Conservation (phyloP, 1,140 invertebrate species). For the Frieseomelitta varia region DNA sequence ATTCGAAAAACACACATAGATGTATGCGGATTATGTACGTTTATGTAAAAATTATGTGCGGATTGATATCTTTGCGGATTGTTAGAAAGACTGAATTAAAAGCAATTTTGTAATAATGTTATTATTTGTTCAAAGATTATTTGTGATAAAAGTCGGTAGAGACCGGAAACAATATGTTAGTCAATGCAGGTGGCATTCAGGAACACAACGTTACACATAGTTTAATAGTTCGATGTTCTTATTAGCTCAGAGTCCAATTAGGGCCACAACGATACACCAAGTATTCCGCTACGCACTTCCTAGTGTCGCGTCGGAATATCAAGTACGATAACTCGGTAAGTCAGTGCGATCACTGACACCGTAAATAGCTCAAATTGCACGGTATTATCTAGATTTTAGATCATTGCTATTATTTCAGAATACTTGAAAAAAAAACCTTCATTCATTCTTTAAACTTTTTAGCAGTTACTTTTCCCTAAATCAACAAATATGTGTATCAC, state of each 20-base stretch:
- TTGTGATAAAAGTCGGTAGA: background rate
- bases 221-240: slow-evolving; percentile 43
- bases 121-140: background rate
- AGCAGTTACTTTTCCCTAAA: no score
- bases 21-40: no score
- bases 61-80: no score
- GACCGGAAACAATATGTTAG: background rate
- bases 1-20: background rate
- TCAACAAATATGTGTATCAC: background rate
- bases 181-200: slow-evolving; percentile 36
- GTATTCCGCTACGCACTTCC: slow-evolving; percentile 60
- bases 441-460: no score
- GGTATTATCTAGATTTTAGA: background rate
- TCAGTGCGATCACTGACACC: slow-evolving; percentile 21
- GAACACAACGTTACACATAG: slow-evolving; percentile 36
- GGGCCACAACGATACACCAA: slow-evolving; percentile 61
- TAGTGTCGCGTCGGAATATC: slow-evolving; percentile 61
- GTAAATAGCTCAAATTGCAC: background rate
- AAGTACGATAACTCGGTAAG: slow-evolving; percentile 32
- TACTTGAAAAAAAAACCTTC: no score
- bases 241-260: slow-evolving; percentile 69
- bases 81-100: background rate
- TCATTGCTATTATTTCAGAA: background rate
- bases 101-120: background rate
- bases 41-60: no score